Evolutionary conservation across 2,113 vertebrate species (phyloP).

Genomic region (Progne subis): DNA sequence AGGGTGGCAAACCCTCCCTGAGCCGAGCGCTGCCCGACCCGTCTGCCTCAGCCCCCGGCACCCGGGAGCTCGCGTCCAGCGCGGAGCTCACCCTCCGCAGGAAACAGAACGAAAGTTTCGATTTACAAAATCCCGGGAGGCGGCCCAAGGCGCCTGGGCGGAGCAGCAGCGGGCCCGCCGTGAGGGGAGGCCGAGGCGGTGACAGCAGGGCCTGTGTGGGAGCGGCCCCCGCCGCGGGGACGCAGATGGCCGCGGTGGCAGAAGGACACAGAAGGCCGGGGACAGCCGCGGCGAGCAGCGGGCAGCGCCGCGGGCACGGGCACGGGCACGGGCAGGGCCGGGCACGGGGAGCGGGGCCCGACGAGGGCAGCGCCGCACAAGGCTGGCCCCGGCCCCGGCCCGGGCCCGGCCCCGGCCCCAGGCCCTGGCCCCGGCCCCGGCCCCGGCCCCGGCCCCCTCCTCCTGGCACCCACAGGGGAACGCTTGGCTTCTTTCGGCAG

Average conservation of each 20-base stretch:
- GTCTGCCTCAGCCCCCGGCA: too few relatives aligned
- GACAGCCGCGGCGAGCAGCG: neutral
- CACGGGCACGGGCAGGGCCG: neutral
- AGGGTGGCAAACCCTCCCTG: fast-evolving
- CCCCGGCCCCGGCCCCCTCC: neutral
- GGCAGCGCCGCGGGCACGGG: neutral
- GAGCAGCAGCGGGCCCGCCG: neutral
- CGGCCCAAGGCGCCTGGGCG: neutral
- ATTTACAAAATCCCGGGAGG: neutral
- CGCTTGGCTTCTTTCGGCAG: neutral
- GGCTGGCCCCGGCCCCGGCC: neutral
- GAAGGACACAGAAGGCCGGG: neutral
- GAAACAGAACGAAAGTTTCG: fast-evolving
- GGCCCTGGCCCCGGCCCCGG: neutral
- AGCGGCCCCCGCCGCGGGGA: neutral
- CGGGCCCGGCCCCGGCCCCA: neutral
- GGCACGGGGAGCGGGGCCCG: neutral
- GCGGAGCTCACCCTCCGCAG: too few relatives aligned
- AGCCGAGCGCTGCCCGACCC: too few relatives aligned
- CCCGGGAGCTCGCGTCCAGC: neutral
- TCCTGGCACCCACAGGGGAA: neutral
- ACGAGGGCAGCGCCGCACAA: fast-evolving
- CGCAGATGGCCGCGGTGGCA: constrained; percentile 21
- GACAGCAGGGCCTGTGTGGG: neutral
- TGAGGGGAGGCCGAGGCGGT: neutral